These are phyloP conservation scores for Parascotia fuliginaria DNA, from an alignment of 2,888 invertebrate genomes.

Conservation along the genomic window DNA sequence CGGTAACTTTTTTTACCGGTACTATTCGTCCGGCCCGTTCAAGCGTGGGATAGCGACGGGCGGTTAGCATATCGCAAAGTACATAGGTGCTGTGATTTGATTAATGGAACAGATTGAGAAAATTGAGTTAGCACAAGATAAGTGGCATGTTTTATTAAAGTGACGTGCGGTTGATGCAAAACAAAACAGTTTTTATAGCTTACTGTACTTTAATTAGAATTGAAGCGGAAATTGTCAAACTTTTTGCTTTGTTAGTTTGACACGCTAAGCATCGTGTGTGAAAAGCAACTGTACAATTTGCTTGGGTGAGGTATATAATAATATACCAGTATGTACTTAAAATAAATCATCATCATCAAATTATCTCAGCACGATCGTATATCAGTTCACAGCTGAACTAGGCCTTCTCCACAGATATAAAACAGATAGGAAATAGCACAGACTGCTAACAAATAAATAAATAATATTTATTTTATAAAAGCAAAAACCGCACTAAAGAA, in stretches of 20 bases:
- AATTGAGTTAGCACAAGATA: slow-evolving; percentile 68
- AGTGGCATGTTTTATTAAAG: slow-evolving; percentile 60
- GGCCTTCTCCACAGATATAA: no score
- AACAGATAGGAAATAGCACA: no score
- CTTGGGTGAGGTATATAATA: no score
- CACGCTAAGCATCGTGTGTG: no score
- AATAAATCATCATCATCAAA: no score
- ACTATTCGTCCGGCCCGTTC: slow-evolving; percentile 51
- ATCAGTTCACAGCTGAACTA: no score
- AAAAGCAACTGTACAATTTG: no score
- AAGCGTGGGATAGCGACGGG: slow-evolving; percentile 68
- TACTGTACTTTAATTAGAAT: slow-evolving; percentile 61
- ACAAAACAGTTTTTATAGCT: slow-evolving; percentile 56
- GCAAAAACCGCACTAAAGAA: no score
- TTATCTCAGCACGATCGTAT: no score
- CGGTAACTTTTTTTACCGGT: slow-evolving; percentile 61
- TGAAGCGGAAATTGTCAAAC: slow-evolving; percentile 51
- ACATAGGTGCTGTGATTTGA: slow-evolving; percentile 62
- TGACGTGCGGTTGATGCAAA: slow-evolving; percentile 56
- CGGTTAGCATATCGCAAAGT: slow-evolving; percentile 55
- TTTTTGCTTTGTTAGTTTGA: slow-evolving; percentile 16
- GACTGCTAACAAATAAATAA: no score
- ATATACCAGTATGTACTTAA: no score
- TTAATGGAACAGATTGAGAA: slow-evolving; percentile 77
- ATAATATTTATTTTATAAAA: no score